Conservation (phyloP, 1,140 invertebrate species). For the Piezodorus guildinii region DNA sequence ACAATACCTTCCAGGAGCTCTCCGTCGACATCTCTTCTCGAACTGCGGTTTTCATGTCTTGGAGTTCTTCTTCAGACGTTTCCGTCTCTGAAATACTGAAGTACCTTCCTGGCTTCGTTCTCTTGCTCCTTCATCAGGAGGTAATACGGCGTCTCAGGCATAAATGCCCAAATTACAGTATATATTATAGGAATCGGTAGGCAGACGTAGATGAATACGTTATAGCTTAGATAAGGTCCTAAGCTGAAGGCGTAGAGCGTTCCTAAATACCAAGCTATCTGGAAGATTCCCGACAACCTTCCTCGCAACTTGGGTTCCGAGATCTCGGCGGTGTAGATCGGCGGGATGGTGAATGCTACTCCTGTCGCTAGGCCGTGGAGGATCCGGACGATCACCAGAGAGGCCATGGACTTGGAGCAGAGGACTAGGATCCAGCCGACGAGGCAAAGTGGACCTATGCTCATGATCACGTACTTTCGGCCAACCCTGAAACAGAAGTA, state of each 20-base stretch:
- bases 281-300: conserved; percentile 5
- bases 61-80: conserved; percentile 2
- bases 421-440: conserved; percentile 51
- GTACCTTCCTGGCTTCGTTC: conserved; percentile 46
- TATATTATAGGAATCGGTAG: conserved; percentile 29
- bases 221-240: conserved; percentile 32
- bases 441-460: conserved; percentile 59
- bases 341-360: conserved; percentile 60
- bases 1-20: conserved; percentile 3
- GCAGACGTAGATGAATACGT: conserved; percentile 13
- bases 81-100: conserved; percentile 49
- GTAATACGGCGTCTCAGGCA: conserved; percentile 69
- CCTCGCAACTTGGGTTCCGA: conserved; percentile 31
- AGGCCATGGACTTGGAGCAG: conserved; percentile 27
- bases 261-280: conserved; percentile 5
- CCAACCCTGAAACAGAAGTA: conserved; percentile 21
- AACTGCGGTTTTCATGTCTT: not conserved
- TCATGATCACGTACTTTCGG: conserved; percentile 41
- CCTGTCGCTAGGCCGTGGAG: conserved; percentile 52
- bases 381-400: conserved; percentile 23
- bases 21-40: not conserved
- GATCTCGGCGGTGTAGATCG: conserved; percentile 79
- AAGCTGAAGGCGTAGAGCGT: conserved; percentile 49
- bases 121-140: conserved; percentile 45
- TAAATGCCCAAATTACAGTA: conserved; percentile 29